A percentile compares a stretch with the other conserved stretches of the same genome.
These are phyloP conservation scores for Aporophyla nigra DNA, from an alignment of 2,888 invertebrate genomes.

Conservation along the genomic window DNA sequence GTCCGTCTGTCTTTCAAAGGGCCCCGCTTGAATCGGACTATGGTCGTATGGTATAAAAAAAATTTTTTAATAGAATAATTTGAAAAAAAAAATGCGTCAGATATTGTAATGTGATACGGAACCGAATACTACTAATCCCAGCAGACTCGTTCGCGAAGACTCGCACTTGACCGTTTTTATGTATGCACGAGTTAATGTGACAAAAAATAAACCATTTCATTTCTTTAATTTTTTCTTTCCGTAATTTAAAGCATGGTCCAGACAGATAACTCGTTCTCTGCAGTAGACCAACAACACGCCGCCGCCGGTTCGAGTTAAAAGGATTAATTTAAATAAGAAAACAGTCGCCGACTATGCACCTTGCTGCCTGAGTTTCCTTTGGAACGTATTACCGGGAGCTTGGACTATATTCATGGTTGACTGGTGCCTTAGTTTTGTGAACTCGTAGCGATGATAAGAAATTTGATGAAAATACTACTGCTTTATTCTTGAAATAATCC, in stretches of 20 bases:
- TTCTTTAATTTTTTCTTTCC: background rate
- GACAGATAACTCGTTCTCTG: background rate
- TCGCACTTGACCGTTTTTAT: background rate
- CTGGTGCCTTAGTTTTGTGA: background rate
- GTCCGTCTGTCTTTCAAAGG: no score
- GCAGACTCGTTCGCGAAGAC: background rate
- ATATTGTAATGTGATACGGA: background rate
- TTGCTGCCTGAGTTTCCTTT: constrained; percentile 1
- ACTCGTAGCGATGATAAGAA: background rate
- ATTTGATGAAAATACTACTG: background rate
- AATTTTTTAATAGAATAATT: no score
- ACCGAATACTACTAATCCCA: no score
- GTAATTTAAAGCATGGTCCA: background rate
- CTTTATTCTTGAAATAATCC: no score
- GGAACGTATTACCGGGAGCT: background rate
- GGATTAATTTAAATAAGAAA: constrained; percentile 50
- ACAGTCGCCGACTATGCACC: constrained; percentile 1
- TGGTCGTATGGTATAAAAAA: no score
- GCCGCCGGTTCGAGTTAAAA: constrained; percentile 7
- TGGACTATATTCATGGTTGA: background rate
- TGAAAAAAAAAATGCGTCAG: background rate
- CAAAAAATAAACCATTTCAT: background rate
- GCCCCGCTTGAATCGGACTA: no score
- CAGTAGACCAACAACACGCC: constrained; percentile 4
- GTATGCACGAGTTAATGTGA: background rate